Conservation (phyloP, 2,113 vertebrate genomes). For the Rhineura floridana region DNA sequence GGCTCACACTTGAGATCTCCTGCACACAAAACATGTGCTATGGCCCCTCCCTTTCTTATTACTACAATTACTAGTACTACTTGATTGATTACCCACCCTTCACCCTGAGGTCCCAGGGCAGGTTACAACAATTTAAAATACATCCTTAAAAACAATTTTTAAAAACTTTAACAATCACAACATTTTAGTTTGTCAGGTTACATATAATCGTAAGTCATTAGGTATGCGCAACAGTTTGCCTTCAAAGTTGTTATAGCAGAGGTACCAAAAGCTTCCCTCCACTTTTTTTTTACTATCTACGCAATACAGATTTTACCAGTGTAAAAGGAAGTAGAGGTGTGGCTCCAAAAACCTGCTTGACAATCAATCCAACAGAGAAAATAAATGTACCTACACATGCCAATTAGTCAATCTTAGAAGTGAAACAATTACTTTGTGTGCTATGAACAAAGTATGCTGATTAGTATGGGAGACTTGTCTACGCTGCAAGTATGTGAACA, state of each 20-base stretch:
- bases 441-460: conserved; percentile 3
- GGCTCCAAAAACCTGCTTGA: conserved; percentile 11
- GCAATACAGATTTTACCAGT: not conserved
- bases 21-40: not conserved
- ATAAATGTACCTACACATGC: conserved; percentile 26
- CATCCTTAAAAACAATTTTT: too few species aligned
- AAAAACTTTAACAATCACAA: too few species aligned
- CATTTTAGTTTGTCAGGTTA: too few species aligned
- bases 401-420: conserved; percentile 18
- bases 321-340: not conserved
- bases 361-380: conserved; percentile 54
- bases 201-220: not conserved
- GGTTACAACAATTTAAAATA: too few species aligned
- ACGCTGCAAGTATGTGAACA: conserved; percentile 16
- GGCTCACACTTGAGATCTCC: not conserved
- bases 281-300: too few species aligned
- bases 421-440: conserved; percentile 41
- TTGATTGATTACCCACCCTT: too few species aligned
- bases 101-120: too few species aligned
- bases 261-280: not conserved
- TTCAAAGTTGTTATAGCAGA: not conserved
- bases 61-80: not conserved
- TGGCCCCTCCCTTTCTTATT: not conserved
- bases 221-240: not conserved
- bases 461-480: not conserved